Base-by-base conservation (phyloP, 2,888 invertebrate genomes). In the Tinea trinotella region DNA sequence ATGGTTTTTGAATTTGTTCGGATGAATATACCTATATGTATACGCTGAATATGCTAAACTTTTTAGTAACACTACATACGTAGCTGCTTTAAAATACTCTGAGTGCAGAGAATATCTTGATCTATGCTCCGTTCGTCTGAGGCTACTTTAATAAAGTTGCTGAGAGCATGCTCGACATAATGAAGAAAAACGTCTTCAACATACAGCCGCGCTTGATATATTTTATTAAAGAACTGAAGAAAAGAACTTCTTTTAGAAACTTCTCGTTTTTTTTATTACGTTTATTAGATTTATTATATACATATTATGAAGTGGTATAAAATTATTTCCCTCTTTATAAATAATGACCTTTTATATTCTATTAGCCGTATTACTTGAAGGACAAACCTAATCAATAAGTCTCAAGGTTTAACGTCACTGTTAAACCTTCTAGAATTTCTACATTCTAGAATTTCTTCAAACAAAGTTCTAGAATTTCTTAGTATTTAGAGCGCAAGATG, bases 81-180 rank as follows among this genome's bases (percentile, higher is more conserved):
- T 30, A 30, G 30, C 30, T 30, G 30, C 30, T 30, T 30, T 2
- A 30, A 7, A n/a, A 30, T 4, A 2, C 7, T 30, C 7, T 30
- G 7, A 4, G 7, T 30, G 30, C n/a, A 30, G 7, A 40, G 15
- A 40, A 40, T 13, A 40, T 40, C 40, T 40, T 40, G 40, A 40
- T 40, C 13, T 40, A 40, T 35, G 10, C 4, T 4, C 4, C 12
- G 13, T 40, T 15, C 40, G 40, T 40, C 13, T 40, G 40, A 40
- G 15, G 40, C 40, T 2, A 40, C 12, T 15, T 40, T 40, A 15
- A 40, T 40, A 40, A 40, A 40, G 40, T n/a, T 40, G 40, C 13
- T 12, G 40, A 40, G 40, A 40, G 40, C 40, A 40, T 40, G 40
- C 40, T 40, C 40, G 12, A 13, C 40, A 15, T 40, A 40, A 40